Percentiles rank a stretch among this genome's conserved stretches.
These are phyloP conservation scores for Horisme vitalbata DNA, from an alignment of 2,888 invertebrate genomes.

Conservation along the genomic window DNA sequence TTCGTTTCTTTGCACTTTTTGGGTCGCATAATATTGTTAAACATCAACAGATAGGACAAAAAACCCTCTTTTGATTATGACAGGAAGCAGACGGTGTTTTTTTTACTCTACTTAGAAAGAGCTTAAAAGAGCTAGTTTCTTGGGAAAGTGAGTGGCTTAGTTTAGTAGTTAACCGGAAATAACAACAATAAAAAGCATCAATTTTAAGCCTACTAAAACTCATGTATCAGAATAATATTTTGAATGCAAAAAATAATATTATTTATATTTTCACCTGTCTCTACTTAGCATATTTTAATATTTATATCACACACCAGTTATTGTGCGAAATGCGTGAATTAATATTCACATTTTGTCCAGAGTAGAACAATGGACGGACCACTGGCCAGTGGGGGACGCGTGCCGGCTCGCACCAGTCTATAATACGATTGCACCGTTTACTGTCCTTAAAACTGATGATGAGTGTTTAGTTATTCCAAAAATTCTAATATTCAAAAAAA, in stretches of 20 bases:
- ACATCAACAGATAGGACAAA: too few relatives aligned
- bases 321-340: conserved; percentile 44
- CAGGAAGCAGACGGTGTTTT: too few relatives aligned
- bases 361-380: conserved; percentile 59
- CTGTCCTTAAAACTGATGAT: conserved; percentile 72
- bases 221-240: background rate
- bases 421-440: conserved; percentile 72
- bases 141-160: too few relatives aligned
- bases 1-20: too few relatives aligned
- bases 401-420: conserved; percentile 58
- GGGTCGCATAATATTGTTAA: too few relatives aligned
- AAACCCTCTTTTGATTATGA: too few relatives aligned
- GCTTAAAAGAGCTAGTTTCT: too few relatives aligned
- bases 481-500: too few relatives aligned
- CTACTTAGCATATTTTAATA: conserved; percentile 28
- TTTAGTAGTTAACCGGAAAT: too few relatives aligned
- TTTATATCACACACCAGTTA: conserved; percentile 27
- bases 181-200: too few relatives aligned
- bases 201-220: background rate
- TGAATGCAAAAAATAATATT: conserved; percentile 11
- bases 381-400: conserved; percentile 58
- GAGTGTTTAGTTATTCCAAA: too few relatives aligned
- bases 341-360: conserved; percentile 75
- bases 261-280: conserved; percentile 28
- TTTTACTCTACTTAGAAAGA: too few relatives aligned